A percentile compares a stretch with the other conserved stretches of the same genome.
phyloP scores from a whole-genome alignment of 2,888 invertebrate genomes.

The Melitaea athalia region DNA sequence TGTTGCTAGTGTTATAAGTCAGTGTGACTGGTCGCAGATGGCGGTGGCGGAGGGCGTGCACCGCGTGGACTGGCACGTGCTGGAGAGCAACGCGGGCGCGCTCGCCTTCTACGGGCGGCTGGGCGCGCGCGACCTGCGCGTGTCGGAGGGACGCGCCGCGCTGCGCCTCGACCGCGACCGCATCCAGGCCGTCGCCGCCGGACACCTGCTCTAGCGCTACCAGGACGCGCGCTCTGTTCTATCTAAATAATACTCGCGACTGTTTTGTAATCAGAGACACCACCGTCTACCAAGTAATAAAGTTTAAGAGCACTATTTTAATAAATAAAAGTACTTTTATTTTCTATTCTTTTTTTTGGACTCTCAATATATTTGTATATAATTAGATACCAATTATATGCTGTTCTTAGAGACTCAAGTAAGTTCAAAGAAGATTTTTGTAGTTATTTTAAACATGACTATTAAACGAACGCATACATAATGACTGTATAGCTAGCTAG shows the following conservation, averaged over 20 bases:
- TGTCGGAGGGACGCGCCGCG: slow-evolving; percentile 61
- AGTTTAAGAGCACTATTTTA: background rate
- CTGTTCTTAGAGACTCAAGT: too few species aligned
- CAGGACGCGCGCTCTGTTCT: background rate
- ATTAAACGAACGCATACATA: too few species aligned
- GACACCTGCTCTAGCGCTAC: slow-evolving; percentile 22
- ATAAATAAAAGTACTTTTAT: background rate
- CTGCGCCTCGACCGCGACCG: slow-evolving; percentile 61
- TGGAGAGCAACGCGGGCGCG: slow-evolving; percentile 88
- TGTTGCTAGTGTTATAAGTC: too few species aligned
- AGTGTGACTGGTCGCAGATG: slow-evolving; percentile 46
- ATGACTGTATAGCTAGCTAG: too few species aligned
- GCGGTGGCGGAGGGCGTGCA: slow-evolving; percentile 76
- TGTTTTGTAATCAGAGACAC: too few species aligned
- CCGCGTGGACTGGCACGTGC: slow-evolving; percentile 90
- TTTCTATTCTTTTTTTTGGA: background rate
- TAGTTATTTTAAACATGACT: too few species aligned
- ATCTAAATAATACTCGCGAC: too few species aligned
- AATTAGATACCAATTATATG: too few species aligned
- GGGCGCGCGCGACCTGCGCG: slow-evolving; percentile 81
- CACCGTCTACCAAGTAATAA: background rate
- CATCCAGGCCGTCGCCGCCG: slow-evolving; percentile 53
- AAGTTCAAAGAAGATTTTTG: too few species aligned
- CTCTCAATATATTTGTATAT: background rate
- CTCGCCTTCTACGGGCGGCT: slow-evolving; percentile 87